Base-by-base conservation (phyloP, 2,888 invertebrate species). In the Melipona bicolor region DNA sequence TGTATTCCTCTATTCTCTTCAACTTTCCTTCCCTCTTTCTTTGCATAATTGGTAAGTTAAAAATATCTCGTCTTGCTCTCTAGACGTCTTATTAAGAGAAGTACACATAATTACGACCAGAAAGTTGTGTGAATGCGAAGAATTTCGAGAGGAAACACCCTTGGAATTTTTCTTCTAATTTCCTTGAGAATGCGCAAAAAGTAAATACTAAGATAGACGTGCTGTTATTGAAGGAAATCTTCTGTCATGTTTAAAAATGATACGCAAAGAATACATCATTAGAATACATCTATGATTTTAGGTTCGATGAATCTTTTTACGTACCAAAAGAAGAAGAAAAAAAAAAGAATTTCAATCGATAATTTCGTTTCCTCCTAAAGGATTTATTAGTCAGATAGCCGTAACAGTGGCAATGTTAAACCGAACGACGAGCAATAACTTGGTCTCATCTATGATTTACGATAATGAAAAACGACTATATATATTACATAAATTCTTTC, bases 391-490 rank as follows among this genome's bases (percentile, higher is more conserved):
- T 83, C 91, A 88, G 89, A 89, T 90, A 92, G 92, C 84, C 43
- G 9, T 1, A 86, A 84, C n/a, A 21, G 3, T 79, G 85, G 87
- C 83, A 84, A 59, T 64, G 76, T 78, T 82, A 71, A 85, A 80
- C 83, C 81, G 90, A 92, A 93, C 92, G 93, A 93, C 91, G 90
- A 89, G 91, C 92, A 88, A 88, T 94, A 93, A 94, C 91, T 93
- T 91, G 91, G 79, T 83, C 88, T 87, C 86, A 86, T 43, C 84
- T 91, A 93, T 94, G 93, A 94, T 93, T 94, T 94, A 94, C 89
- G 87, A 90, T 93, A 92, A 94, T 92, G 92, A 93, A 91, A 56
- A 76, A 72, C 71, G 74, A 65, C 73, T 69, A 17, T 32, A 67
- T 65, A 17, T 32, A 62, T 61, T 17, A 15, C 24, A 68, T 69